Percentiles rank a stretch among this genome's conserved stretches.
phyloP scores from a whole-genome alignment of 2,797 vertebrate species.

The Furcifer pardalis region DNA sequence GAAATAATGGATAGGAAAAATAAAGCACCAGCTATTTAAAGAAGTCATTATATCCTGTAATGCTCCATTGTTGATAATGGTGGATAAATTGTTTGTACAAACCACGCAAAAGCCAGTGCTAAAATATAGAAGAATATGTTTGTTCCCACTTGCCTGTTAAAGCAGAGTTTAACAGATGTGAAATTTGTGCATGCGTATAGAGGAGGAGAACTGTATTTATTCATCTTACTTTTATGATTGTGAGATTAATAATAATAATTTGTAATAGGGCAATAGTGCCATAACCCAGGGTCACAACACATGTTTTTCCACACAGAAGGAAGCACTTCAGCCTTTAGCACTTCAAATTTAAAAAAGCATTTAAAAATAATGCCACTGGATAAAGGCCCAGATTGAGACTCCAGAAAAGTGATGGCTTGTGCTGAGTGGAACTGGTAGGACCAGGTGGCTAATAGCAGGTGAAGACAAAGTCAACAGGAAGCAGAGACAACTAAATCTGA shows the following conservation, averaged over 20 bases:
- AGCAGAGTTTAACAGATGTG: background rate
- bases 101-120: constrained; percentile 8
- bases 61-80: constrained; percentile 7
- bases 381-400: too few relatives aligned
- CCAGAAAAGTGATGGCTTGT: too few relatives aligned
- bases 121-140: constrained; percentile 15
- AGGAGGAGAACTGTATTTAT: background rate
- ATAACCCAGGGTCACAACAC: background rate
- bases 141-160: background rate
- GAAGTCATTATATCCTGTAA: background rate
- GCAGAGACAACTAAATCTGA: background rate
- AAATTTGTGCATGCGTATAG: background rate
- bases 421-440: too few relatives aligned
- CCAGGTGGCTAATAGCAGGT: too few relatives aligned
- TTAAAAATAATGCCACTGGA: too few relatives aligned
- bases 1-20: background rate
- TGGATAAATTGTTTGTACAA: constrained; percentile 25
- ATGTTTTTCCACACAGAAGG: background rate
- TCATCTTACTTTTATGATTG: background rate
- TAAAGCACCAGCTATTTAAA: constrained; percentile 31
- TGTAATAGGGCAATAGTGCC: background rate
- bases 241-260: background rate
- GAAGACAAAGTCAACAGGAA: too few relatives aligned
- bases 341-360: background rate
- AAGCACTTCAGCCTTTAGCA: background rate